Percentiles rank a stretch among this genome's conserved stretches.
Conservation (phyloP, 2,797 vertebrate genomes). For the Sebastes baramenuke region DNA sequence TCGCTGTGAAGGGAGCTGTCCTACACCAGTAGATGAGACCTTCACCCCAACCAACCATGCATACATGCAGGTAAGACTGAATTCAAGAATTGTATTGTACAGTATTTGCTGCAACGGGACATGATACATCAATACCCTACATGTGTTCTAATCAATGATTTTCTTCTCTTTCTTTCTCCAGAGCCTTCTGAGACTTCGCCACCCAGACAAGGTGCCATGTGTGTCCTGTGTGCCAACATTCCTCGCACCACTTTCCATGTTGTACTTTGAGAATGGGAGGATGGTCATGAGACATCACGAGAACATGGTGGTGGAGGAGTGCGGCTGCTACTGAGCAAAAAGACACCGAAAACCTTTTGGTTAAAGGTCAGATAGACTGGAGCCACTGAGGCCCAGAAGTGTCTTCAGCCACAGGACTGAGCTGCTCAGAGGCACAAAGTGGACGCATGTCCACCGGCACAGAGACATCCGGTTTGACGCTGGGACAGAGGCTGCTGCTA, state of each 20-base stretch:
- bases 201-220: constrained; percentile 84
- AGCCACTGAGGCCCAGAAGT: neutral
- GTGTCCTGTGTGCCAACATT: constrained; percentile 85
- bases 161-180: constrained; percentile 55
- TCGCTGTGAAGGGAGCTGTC: constrained; percentile 89
- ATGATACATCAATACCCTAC: neutral
- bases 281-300: constrained; percentile 86
- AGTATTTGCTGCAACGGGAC: neutral
- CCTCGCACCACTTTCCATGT: constrained; percentile 88
- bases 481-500: constrained; percentile 8
- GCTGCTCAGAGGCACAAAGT: neutral
- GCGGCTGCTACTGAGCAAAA: constrained; percentile 86
- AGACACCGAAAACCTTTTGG: neutral
- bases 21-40: constrained; percentile 86
- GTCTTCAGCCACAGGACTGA: neutral
- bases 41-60: constrained; percentile 91
- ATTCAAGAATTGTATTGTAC: neutral
- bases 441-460: constrained; percentile 30
- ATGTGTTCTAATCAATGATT: constrained; percentile 21
- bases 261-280: constrained; percentile 87
- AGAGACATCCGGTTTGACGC: neutral
- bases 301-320: constrained; percentile 90
- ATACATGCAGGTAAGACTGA: constrained; percentile 88
- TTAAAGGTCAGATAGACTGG: neutral
- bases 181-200: constrained; percentile 88